Percentiles rank a stretch among this genome's conserved stretches.
These are phyloP conservation scores for Scylla paramamosain DNA, from an alignment of 1,140 invertebrate species.

Conservation along the genomic window DNA sequence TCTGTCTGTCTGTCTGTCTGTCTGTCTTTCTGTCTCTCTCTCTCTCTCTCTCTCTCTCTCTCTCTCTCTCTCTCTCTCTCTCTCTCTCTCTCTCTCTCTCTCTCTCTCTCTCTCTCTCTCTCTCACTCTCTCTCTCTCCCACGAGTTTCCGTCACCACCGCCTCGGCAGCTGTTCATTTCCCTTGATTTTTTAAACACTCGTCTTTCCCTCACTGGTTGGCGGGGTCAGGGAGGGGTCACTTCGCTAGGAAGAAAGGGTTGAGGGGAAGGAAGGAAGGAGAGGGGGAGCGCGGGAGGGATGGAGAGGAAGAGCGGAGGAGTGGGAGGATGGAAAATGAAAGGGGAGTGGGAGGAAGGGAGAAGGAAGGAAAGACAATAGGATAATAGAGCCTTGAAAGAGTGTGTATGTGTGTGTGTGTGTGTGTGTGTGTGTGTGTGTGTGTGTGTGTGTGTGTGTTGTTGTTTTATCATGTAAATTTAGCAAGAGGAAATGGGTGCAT, in stretches of 20 bases:
- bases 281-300: not conserved
- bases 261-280: not conserved
- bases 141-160: too few species aligned
- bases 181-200: slow-evolving; percentile 52
- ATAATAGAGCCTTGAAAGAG: not conserved
- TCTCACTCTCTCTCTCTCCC: not conserved
- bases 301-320: not conserved
- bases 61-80: too few species aligned
- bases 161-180: slow-evolving; percentile 42
- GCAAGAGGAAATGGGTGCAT: not conserved
- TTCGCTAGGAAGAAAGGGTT: not conserved
- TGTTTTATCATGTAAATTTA: slow-evolving; percentile 16
- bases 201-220: slow-evolving; percentile 15
- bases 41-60: too few species aligned
- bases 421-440: not conserved
- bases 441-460: slow-evolving; percentile 24
- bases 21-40: too few species aligned
- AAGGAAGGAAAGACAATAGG: slow-evolving; percentile 10
- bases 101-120: not conserved
- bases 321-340: slow-evolving; percentile 26
- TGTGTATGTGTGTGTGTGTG: not conserved
- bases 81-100: not conserved
- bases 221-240: slow-evolving; percentile 58
- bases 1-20: too few species aligned
- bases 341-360: not conserved